A percentile compares a stretch with the other conserved stretches of the same genome.
phyloP scores from a whole-genome alignment of 1,140 invertebrate genomes.

The Hyposmocoma kahamanoa region DNA sequence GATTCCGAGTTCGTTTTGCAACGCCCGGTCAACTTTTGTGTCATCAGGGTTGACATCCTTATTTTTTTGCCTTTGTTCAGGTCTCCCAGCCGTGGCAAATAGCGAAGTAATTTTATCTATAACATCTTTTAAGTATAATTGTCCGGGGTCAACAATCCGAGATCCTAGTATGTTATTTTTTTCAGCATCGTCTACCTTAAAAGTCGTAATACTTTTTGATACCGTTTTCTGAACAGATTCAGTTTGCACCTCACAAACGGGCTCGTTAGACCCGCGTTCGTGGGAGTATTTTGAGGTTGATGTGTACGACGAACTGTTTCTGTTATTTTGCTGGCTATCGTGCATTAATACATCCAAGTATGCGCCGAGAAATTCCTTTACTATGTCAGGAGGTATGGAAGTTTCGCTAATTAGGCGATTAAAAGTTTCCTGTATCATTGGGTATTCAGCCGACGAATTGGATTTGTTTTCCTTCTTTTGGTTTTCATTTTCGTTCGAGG shows the following conservation, averaged over 20 bases:
- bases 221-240: constrained; percentile 39
- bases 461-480: constrained; percentile 24
- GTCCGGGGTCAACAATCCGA: constrained; percentile 11
- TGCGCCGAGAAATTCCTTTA: constrained; percentile 45
- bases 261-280: constrained; percentile 9
- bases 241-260: constrained; percentile 36
- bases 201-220: constrained; percentile 39
- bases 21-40: background rate
- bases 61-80: constrained; percentile 13
- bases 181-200: background rate
- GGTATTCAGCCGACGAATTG: constrained; percentile 38
- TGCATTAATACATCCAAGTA: constrained; percentile 43
- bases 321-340: constrained; percentile 23
- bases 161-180: constrained; percentile 3
- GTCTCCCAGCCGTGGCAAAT: constrained; percentile 27
- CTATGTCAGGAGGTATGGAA: constrained; percentile 33
- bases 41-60: constrained; percentile 7
- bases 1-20: constrained; percentile 22
- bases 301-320: constrained; percentile 22
- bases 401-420: constrained; percentile 45
- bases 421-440: constrained; percentile 46
- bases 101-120: constrained; percentile 38
- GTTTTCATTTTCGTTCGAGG: constrained; percentile 10
- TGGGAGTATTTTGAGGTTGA: constrained; percentile 11
- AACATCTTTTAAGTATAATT: constrained; percentile 35